phyloP scores from a whole-genome alignment of 2,113 vertebrate genomes.

The Ameiurus melas region DNA sequence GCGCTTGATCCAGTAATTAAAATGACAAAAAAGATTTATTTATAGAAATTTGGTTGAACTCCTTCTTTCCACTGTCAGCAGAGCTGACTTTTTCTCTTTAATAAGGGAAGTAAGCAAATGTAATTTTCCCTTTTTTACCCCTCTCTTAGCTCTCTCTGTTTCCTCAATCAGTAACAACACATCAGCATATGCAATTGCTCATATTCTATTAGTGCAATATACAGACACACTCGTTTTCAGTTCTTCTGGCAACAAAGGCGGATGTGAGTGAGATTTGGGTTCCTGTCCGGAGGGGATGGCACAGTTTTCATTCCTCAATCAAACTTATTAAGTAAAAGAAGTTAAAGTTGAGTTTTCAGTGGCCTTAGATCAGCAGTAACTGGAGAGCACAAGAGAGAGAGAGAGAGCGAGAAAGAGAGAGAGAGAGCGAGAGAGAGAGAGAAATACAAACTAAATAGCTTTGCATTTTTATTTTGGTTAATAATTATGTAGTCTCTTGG shows the following conservation, averaged over 20 bases:
- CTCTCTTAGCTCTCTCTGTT: constrained; percentile 13
- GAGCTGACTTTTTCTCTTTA: constrained; percentile 63
- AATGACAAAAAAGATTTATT: constrained; percentile 80
- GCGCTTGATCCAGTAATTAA: constrained; percentile 78
- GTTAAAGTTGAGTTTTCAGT: constrained; percentile 70
- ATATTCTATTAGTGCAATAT: constrained; percentile 74
- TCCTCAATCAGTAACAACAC: constrained; percentile 52
- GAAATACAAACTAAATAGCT: constrained; percentile 75
- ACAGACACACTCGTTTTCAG: constrained; percentile 78
- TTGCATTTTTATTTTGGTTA: constrained; percentile 81
- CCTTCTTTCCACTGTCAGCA: constrained; percentile 68
- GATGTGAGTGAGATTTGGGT: constrained; percentile 71
- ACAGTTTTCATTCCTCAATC: constrained; percentile 65
- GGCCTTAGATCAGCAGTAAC: constrained; percentile 85
- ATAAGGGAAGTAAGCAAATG: constrained; percentile 57
- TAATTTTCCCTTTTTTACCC: constrained; percentile 47
- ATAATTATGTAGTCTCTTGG: constrained; percentile 82
- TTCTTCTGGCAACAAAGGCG: constrained; percentile 68
- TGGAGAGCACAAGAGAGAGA: constrained; percentile 51
- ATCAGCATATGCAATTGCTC: constrained; percentile 49
- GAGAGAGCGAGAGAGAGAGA: constrained; percentile 63
- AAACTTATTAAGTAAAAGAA: constrained; percentile 78
- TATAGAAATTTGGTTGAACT: constrained; percentile 74
- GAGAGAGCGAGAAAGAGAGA: constrained; percentile 62
- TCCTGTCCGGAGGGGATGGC: constrained; percentile 54